Base-by-base conservation (phyloP, 1,140 invertebrate genomes). In the Pinna nobilis region DNA sequence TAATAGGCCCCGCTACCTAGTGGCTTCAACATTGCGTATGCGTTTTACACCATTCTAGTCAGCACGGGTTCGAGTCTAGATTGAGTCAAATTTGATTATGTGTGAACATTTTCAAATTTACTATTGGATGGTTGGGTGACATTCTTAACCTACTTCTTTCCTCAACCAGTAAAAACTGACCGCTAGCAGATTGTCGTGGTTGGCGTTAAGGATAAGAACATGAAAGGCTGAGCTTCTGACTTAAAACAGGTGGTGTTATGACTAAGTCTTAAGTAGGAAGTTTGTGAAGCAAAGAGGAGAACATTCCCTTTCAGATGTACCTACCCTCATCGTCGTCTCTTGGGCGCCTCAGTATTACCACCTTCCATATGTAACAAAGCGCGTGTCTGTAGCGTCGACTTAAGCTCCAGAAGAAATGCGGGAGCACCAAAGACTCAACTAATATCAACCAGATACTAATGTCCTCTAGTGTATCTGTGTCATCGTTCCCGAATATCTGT, bases 321-420 rank as follows among this genome's bases (percentile, higher is more conserved):
- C 15, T 68, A 71, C 68, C 64, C 67, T 70, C 68, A 60, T 70
- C 66, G 20, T 67, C 57, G 9, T 70, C 63, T 44, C 49, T 39
- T 2, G 53, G 47, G 18, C 49, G 61, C 2, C 64, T 44, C 3
- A 68, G 28, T 18, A 71, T 39, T 13, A 53, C 30, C 39, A 70
- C 66, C n/a, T 53, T 61, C 50, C 60, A 70, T 15, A 68, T 55
- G 30, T 71, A 68, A 5, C 49, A 11, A 5, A 75, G 37, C 9
- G 64, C 68, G 41, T 74, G 65, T 35, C 68, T 66, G 70, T 70
- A 79, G 47, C 63, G 74, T 64, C 65, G 67, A 64, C 61, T 76
- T 20, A 55, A 67, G 64, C 44, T 67, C 64, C 64, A 76, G 5
- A 71, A 23, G 13, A 70, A 37, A 41, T 71, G 50, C 20, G 59